Percentiles rank a stretch among this genome's conserved stretches.
These are phyloP conservation scores for Alces alces DNA, from an alignment of 2,113 vertebrate genomes.

Conservation along the genomic window DNA sequence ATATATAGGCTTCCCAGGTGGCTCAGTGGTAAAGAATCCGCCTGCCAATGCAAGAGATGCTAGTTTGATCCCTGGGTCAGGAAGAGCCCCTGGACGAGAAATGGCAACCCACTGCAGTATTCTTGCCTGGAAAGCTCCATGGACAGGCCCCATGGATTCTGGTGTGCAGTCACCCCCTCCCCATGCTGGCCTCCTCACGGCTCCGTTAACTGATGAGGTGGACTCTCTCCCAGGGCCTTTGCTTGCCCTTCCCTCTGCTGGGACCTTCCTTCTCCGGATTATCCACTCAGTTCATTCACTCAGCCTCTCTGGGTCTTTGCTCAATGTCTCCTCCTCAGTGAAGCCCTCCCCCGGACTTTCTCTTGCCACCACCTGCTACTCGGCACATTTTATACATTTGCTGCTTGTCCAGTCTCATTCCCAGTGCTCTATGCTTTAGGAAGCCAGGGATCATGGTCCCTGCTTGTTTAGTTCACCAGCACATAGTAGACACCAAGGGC, in stretches of 20 bases:
- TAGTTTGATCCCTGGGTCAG: background rate
- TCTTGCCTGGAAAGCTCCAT: background rate
- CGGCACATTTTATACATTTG: fast-evolving
- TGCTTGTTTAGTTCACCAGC: background rate
- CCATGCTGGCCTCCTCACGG: background rate
- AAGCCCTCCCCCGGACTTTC: background rate
- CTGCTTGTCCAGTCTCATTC: background rate
- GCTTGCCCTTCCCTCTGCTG: background rate
- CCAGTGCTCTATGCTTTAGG: background rate
- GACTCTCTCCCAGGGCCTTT: background rate
- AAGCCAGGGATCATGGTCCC: background rate
- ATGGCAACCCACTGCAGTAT: background rate
- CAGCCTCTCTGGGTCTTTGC: background rate
- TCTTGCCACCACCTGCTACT: background rate
- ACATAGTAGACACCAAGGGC: background rate
- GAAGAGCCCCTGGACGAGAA: background rate
- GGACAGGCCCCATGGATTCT: background rate
- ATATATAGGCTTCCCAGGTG: background rate
- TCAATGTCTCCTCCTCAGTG: background rate
- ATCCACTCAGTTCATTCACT: background rate
- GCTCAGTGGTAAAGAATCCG: background rate
- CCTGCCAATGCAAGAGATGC: background rate
- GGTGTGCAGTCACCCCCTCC: background rate
- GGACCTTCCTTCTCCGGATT: background rate
- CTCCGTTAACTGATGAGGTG: background rate